Percentiles rank a stretch among this genome's conserved stretches.
These are phyloP conservation scores for Schlechtendalia chinensis DNA, from an alignment of 1,140 invertebrate genomes.

Conservation along the genomic window DNA sequence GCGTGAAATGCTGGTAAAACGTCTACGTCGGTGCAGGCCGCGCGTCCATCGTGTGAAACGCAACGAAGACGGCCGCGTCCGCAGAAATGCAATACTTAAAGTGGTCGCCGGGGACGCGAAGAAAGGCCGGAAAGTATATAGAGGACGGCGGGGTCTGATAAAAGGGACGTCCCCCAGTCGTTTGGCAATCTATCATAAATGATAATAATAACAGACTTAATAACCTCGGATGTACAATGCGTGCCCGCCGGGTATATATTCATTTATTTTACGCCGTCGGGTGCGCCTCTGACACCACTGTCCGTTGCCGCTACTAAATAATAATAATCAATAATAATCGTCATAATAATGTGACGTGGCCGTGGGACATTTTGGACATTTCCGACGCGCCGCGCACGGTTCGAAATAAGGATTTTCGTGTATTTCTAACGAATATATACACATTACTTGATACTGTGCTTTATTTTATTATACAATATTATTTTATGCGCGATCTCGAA, in stretches of 20 bases:
- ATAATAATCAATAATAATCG: too few species aligned
- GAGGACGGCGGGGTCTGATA: slow-evolving; percentile 11
- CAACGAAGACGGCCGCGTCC: not conserved
- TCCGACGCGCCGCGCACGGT: not conserved
- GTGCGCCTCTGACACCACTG: slow-evolving; percentile 6
- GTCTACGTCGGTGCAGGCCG: too few species aligned
- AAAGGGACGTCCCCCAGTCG: not conserved
- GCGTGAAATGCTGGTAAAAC: too few species aligned
- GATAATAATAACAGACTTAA: slow-evolving; percentile 36
- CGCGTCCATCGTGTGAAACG: not conserved
- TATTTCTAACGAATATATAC: not conserved
- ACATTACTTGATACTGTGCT: too few species aligned
- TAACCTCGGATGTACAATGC: slow-evolving; percentile 17
- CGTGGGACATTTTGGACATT: not conserved
- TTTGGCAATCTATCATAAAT: slow-evolving; percentile 41
- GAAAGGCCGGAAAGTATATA: not conserved
- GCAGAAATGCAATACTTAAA: not conserved
- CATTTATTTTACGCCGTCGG: slow-evolving; percentile 21
- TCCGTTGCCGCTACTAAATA: not conserved
- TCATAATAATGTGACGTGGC: not conserved
- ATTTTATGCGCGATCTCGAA: too few species aligned
- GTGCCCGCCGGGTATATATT: not conserved
- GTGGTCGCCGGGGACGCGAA: not conserved
- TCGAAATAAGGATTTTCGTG: not conserved
- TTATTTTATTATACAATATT: too few species aligned